Conservation (phyloP, 2,888 invertebrate species). For the Drymonia ruficornis region DNA sequence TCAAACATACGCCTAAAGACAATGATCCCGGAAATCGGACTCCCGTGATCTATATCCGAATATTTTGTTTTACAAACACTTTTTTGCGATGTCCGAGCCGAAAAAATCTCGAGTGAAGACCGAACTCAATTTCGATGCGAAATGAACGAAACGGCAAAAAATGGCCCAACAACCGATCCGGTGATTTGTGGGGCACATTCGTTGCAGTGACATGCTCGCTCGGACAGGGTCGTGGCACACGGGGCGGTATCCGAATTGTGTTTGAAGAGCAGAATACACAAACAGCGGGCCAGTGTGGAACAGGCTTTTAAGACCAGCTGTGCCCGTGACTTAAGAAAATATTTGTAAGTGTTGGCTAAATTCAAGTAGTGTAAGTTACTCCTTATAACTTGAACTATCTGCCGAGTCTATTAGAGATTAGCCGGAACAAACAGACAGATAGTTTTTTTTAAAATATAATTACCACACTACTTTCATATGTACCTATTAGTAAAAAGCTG, state of each 20-base stretch:
- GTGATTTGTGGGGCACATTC: constrained; percentile 82
- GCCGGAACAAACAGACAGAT: too few relatives aligned
- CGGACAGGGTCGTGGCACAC: constrained; percentile 59
- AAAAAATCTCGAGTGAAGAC: constrained; percentile 61
- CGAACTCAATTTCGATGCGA: constrained; percentile 76
- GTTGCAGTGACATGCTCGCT: constrained; percentile 80
- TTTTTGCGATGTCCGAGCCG: constrained; percentile 43
- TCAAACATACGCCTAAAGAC: constrained; percentile 19
- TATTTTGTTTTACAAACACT: constrained; percentile 56
- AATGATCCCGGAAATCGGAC: constrained; percentile 34
- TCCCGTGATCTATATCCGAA: constrained; percentile 32
- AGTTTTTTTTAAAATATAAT: too few relatives aligned
- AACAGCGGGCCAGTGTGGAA: constrained; percentile 35
- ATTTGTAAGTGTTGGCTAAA: too few relatives aligned
- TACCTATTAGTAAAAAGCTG: too few relatives aligned
- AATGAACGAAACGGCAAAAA: constrained; percentile 78
- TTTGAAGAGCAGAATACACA: constrained; percentile 48
- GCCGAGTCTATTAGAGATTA: too few relatives aligned
- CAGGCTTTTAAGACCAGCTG: too few relatives aligned
- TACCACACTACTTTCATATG: too few relatives aligned
- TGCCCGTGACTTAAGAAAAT: too few relatives aligned
- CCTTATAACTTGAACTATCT: too few relatives aligned
- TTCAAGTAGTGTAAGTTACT: too few relatives aligned
- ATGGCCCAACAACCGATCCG: constrained; percentile 64
- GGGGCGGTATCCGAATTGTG: constrained; percentile 58